phyloP scores from a whole-genome alignment of 2,797 vertebrate genomes.

The Sparus aurata region DNA sequence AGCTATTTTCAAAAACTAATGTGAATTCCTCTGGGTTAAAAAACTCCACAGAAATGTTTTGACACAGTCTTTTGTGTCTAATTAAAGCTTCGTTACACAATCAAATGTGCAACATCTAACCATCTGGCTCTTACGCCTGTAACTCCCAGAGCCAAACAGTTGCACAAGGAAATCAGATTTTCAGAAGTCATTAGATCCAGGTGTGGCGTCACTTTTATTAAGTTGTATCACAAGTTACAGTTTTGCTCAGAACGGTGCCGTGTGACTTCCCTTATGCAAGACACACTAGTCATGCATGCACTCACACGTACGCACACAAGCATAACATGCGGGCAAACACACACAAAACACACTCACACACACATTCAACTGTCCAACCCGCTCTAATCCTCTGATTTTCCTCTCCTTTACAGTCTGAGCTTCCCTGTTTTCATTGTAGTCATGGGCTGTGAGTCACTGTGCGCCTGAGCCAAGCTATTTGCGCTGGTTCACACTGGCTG shows the following conservation, averaged over 20 bases:
- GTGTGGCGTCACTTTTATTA: slow-evolving; percentile 39
- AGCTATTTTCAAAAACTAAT: slow-evolving; percentile 8
- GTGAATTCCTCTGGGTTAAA: not conserved
- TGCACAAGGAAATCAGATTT: slow-evolving; percentile 37
- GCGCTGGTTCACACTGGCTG: slow-evolving; percentile 82
- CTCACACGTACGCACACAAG: slow-evolving; percentile 23
- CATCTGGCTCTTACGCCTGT: slow-evolving; percentile 31
- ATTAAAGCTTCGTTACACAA: slow-evolving; percentile 60
- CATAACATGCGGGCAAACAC: not conserved
- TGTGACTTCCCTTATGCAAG: slow-evolving; percentile 52
- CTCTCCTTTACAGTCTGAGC: slow-evolving; percentile 70
- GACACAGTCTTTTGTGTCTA: slow-evolving; percentile 33
- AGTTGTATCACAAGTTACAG: slow-evolving; percentile 42
- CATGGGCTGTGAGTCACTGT: slow-evolving; percentile 83
- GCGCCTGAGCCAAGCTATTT: slow-evolving; percentile 82
- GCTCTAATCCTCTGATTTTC: slow-evolving; percentile 81
- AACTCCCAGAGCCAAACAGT: slow-evolving; percentile 18
- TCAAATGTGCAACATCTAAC: slow-evolving; percentile 34
- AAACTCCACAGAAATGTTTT: slow-evolving; percentile 30
- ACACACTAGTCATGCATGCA: slow-evolving; percentile 57
- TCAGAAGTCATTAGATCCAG: slow-evolving; percentile 44
- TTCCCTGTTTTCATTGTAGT: slow-evolving; percentile 82
- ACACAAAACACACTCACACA: slow-evolving; percentile 6
- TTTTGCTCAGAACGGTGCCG: slow-evolving; percentile 28
- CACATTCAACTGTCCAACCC: slow-evolving; percentile 57